Evolutionary conservation across 2,113 vertebrate species (phyloP).

Genomic region (Chrysochloris asiatica): DNA sequence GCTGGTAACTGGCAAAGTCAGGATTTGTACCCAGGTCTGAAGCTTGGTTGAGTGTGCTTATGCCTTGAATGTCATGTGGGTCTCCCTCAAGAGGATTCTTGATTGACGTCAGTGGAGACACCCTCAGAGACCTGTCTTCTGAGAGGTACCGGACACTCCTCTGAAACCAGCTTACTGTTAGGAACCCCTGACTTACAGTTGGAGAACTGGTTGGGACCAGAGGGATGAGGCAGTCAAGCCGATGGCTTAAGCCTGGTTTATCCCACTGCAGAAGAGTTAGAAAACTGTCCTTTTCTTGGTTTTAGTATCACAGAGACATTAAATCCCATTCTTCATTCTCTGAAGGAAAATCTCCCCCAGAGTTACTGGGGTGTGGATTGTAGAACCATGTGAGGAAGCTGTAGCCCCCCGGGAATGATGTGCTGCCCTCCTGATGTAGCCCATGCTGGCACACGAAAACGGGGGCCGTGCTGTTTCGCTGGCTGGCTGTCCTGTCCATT

Average conservation of each 20-base stretch:
- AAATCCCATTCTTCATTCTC: conserved; percentile 15
- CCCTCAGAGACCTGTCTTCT: background rate
- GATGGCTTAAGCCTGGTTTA: background rate
- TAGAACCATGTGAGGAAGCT: background rate
- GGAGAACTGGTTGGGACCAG: background rate
- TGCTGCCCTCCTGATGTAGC: background rate
- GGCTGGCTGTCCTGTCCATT: background rate
- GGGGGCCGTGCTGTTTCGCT: background rate
- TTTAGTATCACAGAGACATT: conserved; percentile 34
- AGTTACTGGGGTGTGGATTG: background rate
- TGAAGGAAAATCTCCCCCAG: background rate
- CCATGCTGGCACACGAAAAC: background rate
- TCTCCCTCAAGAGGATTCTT: background rate
- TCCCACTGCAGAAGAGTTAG: conserved; percentile 10
- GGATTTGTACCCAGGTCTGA: conserved; percentile 24
- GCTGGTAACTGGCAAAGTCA: background rate
- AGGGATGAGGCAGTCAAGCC: background rate
- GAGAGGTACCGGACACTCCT: background rate
- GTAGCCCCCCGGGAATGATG: background rate
- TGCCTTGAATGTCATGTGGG: background rate
- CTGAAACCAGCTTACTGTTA: background rate
- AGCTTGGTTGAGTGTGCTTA: background rate
- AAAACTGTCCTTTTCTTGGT: conserved; percentile 49
- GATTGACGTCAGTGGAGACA: background rate
- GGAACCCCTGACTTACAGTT: background rate